A percentile compares a stretch with the other conserved stretches of the same genome.
Conservation (phyloP, 1,140 invertebrate genomes). For the Gonatopus flavifemur region DNA sequence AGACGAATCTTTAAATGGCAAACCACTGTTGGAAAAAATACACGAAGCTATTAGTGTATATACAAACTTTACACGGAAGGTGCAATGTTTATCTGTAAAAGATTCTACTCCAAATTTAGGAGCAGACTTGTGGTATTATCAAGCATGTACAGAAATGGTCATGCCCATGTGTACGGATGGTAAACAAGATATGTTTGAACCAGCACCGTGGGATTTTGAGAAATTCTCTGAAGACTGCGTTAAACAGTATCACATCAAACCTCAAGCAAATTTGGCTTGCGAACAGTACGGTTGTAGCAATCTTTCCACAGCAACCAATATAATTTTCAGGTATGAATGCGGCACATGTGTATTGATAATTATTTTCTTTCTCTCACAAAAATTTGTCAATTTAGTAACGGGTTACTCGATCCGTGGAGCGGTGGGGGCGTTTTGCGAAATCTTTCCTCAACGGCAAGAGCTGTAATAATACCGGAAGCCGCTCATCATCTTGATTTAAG, state of each 20-base stretch:
- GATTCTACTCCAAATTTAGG: constrained; percentile 64
- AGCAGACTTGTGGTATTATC: constrained; percentile 65
- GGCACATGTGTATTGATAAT: background rate
- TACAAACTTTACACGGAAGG: constrained; percentile 78
- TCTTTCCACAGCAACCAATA: constrained; percentile 72
- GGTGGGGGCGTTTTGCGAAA: constrained; percentile 82
- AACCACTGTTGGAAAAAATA: constrained; percentile 63
- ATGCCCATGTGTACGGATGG: constrained; percentile 88
- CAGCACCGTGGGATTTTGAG: constrained; percentile 73
- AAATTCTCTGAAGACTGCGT: constrained; percentile 68
- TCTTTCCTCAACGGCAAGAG: constrained; percentile 66
- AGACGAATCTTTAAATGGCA: constrained; percentile 54
- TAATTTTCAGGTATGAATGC: constrained; percentile 73
- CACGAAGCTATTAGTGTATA: constrained; percentile 73
- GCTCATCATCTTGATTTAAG: constrained; percentile 94
- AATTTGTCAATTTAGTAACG: constrained; percentile 69
- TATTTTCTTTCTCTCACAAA: background rate
- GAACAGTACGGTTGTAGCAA: constrained; percentile 81
- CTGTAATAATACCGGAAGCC: constrained; percentile 82
- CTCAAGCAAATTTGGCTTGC: constrained; percentile 68
- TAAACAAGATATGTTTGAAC: constrained; percentile 82
- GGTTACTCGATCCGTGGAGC: constrained; percentile 90
- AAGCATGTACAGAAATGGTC: constrained; percentile 94
- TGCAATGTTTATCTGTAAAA: constrained; percentile 65
- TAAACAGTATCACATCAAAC: constrained; percentile 69